Evolutionary conservation across 2,888 invertebrate species (phyloP), one percentile per base, ranked within the genome.

Genomic region (Calephelis perditalis): DNA sequence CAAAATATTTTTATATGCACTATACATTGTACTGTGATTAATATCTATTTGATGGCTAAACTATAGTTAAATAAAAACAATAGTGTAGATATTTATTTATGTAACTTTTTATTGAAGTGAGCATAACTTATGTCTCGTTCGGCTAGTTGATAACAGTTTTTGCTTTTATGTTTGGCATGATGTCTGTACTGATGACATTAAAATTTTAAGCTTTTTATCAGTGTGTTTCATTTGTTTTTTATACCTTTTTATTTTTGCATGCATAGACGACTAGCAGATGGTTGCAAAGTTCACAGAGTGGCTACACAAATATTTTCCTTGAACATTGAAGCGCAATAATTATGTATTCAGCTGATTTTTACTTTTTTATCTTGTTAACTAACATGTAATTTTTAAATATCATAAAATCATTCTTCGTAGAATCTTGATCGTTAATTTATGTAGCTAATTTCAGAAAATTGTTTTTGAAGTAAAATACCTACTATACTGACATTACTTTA

Each of bases 121-220:
- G 78, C 79, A 78, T 84, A 82, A 79, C 82, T 72, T 76, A 80
- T 79, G 77, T 79, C 79, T 79, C 76, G 73, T 78, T 54, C 72
- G 72, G 72, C 76, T 82, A 82, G 79, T 74, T 77, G 74, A 73
- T 74, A 73, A 6, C 56, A 43, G 81, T 85, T 78, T 83, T 80
- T 81, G 87, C 86, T 87, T 84, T 71, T 78, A 78, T 80, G 77
- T 81, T 82, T 82, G 86, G 86, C 88, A 86, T 84, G 84, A 81
- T 84, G 86, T 88, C 85, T 75, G 56, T 76, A 77, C 78, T 74
- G 77, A 78, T 81, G 84, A 86, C 87, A 88, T 86, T 89, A 88
- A 86, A 88, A 85, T 85, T 88, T 82, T 86, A 87, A 84, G 89
- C 90, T 90, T 89, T 82, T 80, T 83, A 84, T 67, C 63, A 62